Base-by-base conservation (phyloP, 1,140 invertebrate species). In the Cryptotermes secundus region DNA sequence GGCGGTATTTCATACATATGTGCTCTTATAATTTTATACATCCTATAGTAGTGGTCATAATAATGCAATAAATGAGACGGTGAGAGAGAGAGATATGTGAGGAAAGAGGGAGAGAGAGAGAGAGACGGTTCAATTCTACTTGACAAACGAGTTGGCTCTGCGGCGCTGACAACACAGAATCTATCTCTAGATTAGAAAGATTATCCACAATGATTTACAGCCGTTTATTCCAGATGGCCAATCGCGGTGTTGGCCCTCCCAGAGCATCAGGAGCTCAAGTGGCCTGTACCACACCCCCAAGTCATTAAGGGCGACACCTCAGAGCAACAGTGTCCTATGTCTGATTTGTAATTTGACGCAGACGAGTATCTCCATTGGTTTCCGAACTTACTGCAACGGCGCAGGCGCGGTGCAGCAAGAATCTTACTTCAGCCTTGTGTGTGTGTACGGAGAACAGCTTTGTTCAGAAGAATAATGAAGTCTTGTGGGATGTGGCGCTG, bases 141-240 rank as follows among this genome's bases (percentile, higher is more conserved):
- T 72, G 59, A 72, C n/a, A 72, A 72, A 72, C 59, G 59, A 31
- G 26, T 26, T 16, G 7, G 26, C 10, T 3, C n/a, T 31, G n/a
- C 59, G 1, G 59, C 26, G 59, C 59, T 72, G 59, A 72, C 59
- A 72, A 72, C 59, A 72, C 59, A 31, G 59, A 72, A 72, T 72
- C 59, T 72, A 31, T 72, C 59, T 72, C 26, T 72, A 31, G 59
- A 72, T 72, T 72, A 72, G 59, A 72, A 31, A 31, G 26, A 72
- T 72, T 72, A 72, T 72, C 59, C 59, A 14, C 59, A 31, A 72
- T 72, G 59, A 72, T 72, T 72, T 72, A 72, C 59, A 72, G 26
- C 9, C 59, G 59, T 31, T 31, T 72, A 31, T 72, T 72, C 59
- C 59, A 72, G 59, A 72, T 72, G 59, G 59, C 59, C 26, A 16